phyloP scores from a whole-genome alignment of 2,797 vertebrate species.

The Thamnophis elegans region DNA sequence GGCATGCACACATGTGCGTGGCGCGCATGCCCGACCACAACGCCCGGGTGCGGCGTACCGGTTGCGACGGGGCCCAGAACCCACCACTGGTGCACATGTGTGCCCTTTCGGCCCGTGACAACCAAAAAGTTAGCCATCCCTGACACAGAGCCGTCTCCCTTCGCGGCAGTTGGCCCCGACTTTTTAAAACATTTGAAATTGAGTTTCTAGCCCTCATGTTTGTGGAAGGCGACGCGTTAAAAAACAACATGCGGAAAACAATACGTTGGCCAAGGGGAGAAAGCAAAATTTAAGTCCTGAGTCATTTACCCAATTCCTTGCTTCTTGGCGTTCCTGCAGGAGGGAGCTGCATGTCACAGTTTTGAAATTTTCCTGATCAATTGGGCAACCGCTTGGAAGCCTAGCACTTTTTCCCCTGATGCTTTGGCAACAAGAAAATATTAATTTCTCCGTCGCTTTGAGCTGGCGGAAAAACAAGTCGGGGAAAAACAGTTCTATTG shows the following conservation, averaged over 20 bases:
- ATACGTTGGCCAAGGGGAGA: not conserved
- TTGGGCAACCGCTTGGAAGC: conserved; percentile 36
- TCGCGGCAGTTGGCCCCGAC: not conserved
- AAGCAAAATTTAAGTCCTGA: not conserved
- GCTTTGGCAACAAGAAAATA: not conserved
- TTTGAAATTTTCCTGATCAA: conserved; percentile 38
- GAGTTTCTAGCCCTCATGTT: not conserved
- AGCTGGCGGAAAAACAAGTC: conserved; percentile 17
- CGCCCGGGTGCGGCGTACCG: too few relatives aligned
- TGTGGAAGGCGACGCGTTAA: not conserved
- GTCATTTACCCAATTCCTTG: not conserved
- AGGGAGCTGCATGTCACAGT: not conserved
- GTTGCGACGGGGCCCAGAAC: too few relatives aligned
- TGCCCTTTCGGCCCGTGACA: too few relatives aligned
- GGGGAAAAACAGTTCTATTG: conserved; percentile 28
- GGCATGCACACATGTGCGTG: too few relatives aligned
- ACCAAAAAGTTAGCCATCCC: too few relatives aligned
- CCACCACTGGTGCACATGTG: too few relatives aligned
- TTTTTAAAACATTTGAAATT: not conserved
- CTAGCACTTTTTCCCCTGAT: conserved; percentile 15
- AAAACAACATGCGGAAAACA: not conserved
- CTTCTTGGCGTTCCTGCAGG: not conserved
- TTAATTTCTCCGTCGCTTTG: conserved; percentile 7
- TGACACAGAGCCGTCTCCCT: not conserved
- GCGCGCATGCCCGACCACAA: too few relatives aligned